Percentiles rank a stretch among this genome's conserved stretches.
These are phyloP conservation scores for Aspidiotus destructor DNA, from an alignment of 2,888 invertebrate genomes.

Conservation along the genomic window DNA sequence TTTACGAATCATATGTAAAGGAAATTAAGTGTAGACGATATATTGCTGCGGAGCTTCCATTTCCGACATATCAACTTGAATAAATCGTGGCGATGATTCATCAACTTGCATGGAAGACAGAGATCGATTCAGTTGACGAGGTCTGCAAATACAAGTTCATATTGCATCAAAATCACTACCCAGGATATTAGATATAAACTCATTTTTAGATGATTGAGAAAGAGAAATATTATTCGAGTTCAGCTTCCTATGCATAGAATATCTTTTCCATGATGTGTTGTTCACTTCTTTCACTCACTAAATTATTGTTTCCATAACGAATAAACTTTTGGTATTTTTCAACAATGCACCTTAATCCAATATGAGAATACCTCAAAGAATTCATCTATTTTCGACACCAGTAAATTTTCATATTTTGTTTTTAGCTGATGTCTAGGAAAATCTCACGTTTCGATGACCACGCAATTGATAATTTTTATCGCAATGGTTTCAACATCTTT, in stretches of 20 bases:
- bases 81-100: conserved; percentile 47
- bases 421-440: no score
- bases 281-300: no score
- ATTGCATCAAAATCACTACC: no score
- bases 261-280: conserved; percentile 39
- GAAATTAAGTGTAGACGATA: conserved; percentile 73
- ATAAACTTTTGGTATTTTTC: no score
- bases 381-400: no score
- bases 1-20: neutral
- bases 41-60: conserved; percentile 63
- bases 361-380: no score
- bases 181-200: neutral
- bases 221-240: neutral
- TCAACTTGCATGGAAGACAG: neutral
- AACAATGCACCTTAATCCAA: no score
- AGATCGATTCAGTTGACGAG: conserved; percentile 20
- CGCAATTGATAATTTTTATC: no score
- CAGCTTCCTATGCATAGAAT: conserved; percentile 39
- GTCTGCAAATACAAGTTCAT: neutral
- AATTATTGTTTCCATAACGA: no score
- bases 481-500: no score
- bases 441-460: no score
- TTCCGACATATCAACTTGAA: conserved; percentile 63
- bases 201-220: neutral
- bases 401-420: neutral